A percentile compares a stretch with the other conserved stretches of the same genome.
Evolutionary conservation across 2,113 vertebrate species (phyloP).

Genomic region (Illadopsis cleaveri): DNA sequence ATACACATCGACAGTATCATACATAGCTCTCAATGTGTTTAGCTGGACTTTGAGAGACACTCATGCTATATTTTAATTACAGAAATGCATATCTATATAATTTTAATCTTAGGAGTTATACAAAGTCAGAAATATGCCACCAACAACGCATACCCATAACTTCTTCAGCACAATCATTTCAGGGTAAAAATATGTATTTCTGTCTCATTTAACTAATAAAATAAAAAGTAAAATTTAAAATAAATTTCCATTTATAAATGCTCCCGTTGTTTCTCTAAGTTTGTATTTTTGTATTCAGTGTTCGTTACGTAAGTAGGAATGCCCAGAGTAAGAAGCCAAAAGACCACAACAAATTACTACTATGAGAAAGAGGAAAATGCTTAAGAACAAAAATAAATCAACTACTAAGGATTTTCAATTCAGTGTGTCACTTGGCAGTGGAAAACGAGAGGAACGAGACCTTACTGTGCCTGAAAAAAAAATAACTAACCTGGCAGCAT

Average conservation of each 20-base stretch:
- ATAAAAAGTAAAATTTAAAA: not conserved
- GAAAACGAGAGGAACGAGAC: not conserved
- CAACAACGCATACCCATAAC: not conserved
- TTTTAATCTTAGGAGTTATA: not conserved
- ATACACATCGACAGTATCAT: not conserved
- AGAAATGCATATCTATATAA: not conserved
- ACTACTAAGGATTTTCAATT: not conserved
- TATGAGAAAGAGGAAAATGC: not conserved
- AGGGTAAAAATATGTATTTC: not conserved
- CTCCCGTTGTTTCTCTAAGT: not conserved
- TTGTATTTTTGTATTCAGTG: not conserved
- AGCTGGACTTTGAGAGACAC: not conserved
- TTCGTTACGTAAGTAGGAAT: not conserved
- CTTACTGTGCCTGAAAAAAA: not conserved
- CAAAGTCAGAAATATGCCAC: not conserved
- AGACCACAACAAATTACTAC: fast-evolving
- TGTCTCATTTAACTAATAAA: not conserved
- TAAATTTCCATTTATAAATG: not conserved
- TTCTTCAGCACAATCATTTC: not conserved
- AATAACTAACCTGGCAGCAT: not conserved
- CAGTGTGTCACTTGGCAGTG: not conserved
- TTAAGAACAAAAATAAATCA: not conserved
- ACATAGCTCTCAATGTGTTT: not conserved
- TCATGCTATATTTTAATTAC: not conserved
- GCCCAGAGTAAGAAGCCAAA: not conserved